Conservation (phyloP, 2,797 vertebrate species). For the Staurois parvus region DNA sequence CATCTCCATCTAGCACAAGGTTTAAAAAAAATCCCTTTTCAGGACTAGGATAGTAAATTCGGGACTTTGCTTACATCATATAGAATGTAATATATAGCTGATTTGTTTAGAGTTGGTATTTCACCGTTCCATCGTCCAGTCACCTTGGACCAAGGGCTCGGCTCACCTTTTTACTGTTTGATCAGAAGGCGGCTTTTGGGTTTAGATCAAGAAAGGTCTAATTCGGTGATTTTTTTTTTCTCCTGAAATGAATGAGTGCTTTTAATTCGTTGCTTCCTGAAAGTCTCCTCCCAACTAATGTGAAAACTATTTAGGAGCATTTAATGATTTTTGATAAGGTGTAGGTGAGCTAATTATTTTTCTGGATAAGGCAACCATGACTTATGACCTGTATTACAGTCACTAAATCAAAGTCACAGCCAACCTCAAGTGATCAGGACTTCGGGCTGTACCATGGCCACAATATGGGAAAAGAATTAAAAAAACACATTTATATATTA, state of each 20-base stretch:
- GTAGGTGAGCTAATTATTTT: conserved; percentile 73
- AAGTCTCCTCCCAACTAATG: conserved; percentile 69
- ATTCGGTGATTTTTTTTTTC: conserved; percentile 25
- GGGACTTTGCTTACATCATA: conserved; percentile 10
- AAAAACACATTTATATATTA: no score
- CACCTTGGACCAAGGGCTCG: background rate
- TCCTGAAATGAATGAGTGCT: conserved; percentile 26
- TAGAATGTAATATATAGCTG: conserved; percentile 65
- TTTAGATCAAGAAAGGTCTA: conserved; percentile 21
- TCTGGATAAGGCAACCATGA: conserved; percentile 72
- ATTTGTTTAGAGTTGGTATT: conserved; percentile 60
- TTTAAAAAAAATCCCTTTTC: background rate
- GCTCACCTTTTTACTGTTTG: background rate
- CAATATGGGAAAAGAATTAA: background rate
- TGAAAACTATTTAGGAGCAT: conserved; percentile 66
- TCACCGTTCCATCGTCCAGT: background rate
- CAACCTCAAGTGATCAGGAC: background rate
- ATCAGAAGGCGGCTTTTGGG: conserved; percentile 7
- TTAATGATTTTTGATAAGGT: conserved; percentile 78
- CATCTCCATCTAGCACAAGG: no score
- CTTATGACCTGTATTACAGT: conserved; percentile 79
- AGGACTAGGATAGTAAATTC: conserved; percentile 14
- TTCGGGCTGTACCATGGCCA: background rate
- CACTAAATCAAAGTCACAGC: conserved; percentile 80
- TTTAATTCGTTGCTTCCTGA: conserved; percentile 21